These are phyloP conservation scores for Melanocharis versteri DNA, from an alignment of 2,113 vertebrate genomes.

Conservation along the genomic window DNA sequence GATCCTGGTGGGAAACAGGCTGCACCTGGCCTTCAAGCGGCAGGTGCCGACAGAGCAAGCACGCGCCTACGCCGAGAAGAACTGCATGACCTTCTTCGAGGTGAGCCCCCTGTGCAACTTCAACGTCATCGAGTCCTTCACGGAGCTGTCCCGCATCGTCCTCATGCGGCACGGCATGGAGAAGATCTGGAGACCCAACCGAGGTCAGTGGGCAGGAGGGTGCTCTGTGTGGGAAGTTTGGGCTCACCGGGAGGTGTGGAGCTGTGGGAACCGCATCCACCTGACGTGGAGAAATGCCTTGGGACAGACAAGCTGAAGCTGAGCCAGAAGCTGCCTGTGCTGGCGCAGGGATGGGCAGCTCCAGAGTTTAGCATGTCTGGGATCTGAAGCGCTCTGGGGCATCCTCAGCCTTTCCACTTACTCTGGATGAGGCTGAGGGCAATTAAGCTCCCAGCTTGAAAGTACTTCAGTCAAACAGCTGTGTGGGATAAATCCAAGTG, in stretches of 20 bases:
- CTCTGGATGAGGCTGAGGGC: background rate
- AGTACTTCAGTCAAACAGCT: background rate
- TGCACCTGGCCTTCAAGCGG: slow-evolving; percentile 94
- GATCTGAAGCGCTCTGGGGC: background rate
- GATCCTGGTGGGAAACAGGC: slow-evolving; percentile 94
- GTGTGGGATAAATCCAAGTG: background rate
- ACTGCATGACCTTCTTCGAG: slow-evolving; percentile 98
- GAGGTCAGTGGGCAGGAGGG: slow-evolving; percentile 76
- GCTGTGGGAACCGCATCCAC: background rate
- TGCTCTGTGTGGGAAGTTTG: fast-evolving
- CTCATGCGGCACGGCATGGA: slow-evolving; percentile 99
- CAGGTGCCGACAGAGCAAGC: slow-evolving; percentile 97
- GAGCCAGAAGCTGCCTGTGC: background rate
- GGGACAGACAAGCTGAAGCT: background rate
- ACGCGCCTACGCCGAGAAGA: slow-evolving; percentile 92
- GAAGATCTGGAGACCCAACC: slow-evolving; percentile 97
- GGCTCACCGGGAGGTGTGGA: background rate
- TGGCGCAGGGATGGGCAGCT: background rate
- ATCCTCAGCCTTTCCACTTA: background rate
- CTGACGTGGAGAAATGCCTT: background rate
- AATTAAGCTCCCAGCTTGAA: background rate
- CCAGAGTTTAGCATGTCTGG: background rate
- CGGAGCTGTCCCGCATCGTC: slow-evolving; percentile 94
- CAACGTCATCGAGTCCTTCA: slow-evolving; percentile 97
- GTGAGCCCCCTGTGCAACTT: slow-evolving; percentile 98